Percentiles rank a stretch among this genome's conserved stretches.
Conservation (phyloP, 2,113 vertebrate species). For the Colossoma macropomum region DNA sequence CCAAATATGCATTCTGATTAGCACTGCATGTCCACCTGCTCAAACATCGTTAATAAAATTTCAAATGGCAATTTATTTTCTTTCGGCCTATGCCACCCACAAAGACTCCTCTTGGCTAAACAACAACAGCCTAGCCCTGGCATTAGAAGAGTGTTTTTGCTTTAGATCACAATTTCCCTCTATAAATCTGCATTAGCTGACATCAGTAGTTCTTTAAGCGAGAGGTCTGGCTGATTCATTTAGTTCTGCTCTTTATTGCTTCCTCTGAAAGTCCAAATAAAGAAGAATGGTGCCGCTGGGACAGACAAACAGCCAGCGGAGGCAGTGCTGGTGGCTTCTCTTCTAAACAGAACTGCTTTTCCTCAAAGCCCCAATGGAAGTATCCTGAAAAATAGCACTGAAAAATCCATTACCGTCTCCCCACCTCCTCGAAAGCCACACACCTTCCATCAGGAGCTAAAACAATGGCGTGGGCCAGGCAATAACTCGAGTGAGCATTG, state of each 20-base stretch:
- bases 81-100: neutral
- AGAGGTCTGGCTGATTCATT: neutral
- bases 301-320: neutral
- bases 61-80: neutral
- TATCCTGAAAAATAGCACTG: neutral
- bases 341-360: slow-evolving; percentile 1
- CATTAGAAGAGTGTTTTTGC: neutral
- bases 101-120: neutral
- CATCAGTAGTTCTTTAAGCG: neutral
- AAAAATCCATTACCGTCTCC: too few relatives aligned
- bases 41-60: neutral
- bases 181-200: neutral
- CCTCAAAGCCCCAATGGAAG: neutral
- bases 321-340: slow-evolving; percentile 8
- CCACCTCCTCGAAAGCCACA: neutral
- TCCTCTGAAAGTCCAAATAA: slow-evolving; percentile 12
- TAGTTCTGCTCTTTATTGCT: neutral
- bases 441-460: neutral
- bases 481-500: neutral
- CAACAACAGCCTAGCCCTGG: neutral
- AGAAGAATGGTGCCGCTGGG: slow-evolving; percentile 24
- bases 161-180: neutral
- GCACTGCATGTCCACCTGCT: neutral
- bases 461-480: neutral
- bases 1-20: too few relatives aligned